Evolutionary conservation across 2,888 invertebrate species (phyloP).

Genomic region (Cotesia congregata): DNA sequence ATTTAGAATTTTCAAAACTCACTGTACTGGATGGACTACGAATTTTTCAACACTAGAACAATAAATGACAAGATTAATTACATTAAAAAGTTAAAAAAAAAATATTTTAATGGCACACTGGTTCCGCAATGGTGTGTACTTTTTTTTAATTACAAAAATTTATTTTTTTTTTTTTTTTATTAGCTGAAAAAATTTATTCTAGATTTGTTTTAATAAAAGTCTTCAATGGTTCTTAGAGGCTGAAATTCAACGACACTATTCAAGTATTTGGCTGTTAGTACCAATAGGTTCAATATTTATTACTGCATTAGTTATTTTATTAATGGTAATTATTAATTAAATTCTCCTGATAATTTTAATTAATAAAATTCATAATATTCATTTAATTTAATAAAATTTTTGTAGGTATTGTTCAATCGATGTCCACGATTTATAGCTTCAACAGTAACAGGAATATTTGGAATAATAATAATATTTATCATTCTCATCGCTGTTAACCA

Average conservation of each 20-base stretch:
- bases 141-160: background rate
- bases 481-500: constrained; percentile 60
- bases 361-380: no score
- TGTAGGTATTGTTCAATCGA: constrained; percentile 70
- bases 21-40: background rate
- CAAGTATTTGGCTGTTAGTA: constrained; percentile 59
- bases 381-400: no score
- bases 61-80: background rate
- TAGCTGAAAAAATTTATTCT: constrained; percentile 5
- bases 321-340: constrained; percentile 60
- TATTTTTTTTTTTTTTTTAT: background rate
- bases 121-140: constrained; percentile 45
- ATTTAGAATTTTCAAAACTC: background rate
- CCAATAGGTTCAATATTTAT: constrained; percentile 60
- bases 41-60: constrained; percentile 20
- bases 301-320: constrained; percentile 56
- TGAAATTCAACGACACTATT: constrained; percentile 57
- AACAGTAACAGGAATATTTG: constrained; percentile 69
- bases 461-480: constrained; percentile 69
- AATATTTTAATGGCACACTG: constrained; percentile 36
- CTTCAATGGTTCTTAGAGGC: constrained; percentile 51
- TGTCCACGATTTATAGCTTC: constrained; percentile 71
- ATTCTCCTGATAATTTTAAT: no score
- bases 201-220: constrained; percentile 39
- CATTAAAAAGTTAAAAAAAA: background rate